phyloP scores from a whole-genome alignment of 2,113 vertebrate genomes.

The Ovis aries region ARS-UI_Ramb_v3.0 NC_056056.1:187452001-187452500 shows the following conservation, averaged over 20 bases:
- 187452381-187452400: neutral
- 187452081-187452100: neutral
- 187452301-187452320: neutral
- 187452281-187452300: conserved; percentile 5
- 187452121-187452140: conserved; percentile 27
- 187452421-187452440: conserved; percentile 18
- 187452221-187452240: neutral
- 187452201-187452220: neutral
- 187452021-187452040: conserved; percentile 39
- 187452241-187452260: neutral
- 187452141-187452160: neutral
- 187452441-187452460: conserved; percentile 12
- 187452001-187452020: conserved; percentile 20
- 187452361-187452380: neutral
- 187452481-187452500: conserved; percentile 19
- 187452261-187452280: neutral
- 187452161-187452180: conserved; percentile 21
- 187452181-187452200: neutral
- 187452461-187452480: conserved; percentile 51
- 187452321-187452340: neutral
- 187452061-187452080: conserved; percentile 47
- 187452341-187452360: conserved; percentile 23
- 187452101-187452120: conserved; percentile 7
- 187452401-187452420: neutral
- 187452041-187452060: conserved; percentile 42